Conservation (phyloP, 2,888 invertebrate species). For the Sericinus montela region DNA sequence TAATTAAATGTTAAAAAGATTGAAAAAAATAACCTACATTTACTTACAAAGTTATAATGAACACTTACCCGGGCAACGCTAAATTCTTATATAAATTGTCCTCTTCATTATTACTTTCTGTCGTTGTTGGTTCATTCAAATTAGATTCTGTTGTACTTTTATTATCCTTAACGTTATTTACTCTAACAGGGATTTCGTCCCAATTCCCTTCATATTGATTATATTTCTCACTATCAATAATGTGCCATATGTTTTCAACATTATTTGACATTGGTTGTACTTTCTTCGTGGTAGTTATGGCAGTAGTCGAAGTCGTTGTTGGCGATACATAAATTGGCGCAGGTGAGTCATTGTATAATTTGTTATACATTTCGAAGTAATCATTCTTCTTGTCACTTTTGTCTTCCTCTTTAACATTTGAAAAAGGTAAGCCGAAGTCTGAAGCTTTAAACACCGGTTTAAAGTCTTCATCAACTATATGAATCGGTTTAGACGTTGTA, state of each 20-base stretch:
- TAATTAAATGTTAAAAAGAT: too few relatives aligned
- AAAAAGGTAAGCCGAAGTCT: conserved; percentile 36
- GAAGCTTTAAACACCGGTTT: conserved; percentile 30
- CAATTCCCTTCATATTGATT: conserved; percentile 50
- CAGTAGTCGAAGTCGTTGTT: conserved; percentile 30
- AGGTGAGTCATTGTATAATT: conserved; percentile 42
- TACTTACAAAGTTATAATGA: background rate
- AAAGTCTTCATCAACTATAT: conserved; percentile 50
- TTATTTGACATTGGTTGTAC: conserved; percentile 33
- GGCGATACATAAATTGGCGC: conserved; percentile 45
- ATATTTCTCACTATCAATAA: conserved; percentile 64
- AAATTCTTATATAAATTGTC: conserved; percentile 50
- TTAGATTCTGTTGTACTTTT: conserved; percentile 20
- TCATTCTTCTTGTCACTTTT: conserved; percentile 33
- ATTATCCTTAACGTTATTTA: conserved; percentile 25
- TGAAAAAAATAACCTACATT: too few relatives aligned
- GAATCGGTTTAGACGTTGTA: conserved; percentile 48
- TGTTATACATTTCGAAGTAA: conserved; percentile 54
- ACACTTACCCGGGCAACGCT: conserved; percentile 60
- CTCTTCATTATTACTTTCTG: conserved; percentile 24
- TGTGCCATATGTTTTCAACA: conserved; percentile 68
- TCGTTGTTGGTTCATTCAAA: conserved; percentile 6
- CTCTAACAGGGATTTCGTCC: conserved; percentile 49
- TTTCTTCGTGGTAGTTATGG: conserved; percentile 42
- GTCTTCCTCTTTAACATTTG: conserved; percentile 24